Base-by-base conservation (phyloP, 2,888 invertebrate genomes). In the Mellilla xanthometata region DNA sequence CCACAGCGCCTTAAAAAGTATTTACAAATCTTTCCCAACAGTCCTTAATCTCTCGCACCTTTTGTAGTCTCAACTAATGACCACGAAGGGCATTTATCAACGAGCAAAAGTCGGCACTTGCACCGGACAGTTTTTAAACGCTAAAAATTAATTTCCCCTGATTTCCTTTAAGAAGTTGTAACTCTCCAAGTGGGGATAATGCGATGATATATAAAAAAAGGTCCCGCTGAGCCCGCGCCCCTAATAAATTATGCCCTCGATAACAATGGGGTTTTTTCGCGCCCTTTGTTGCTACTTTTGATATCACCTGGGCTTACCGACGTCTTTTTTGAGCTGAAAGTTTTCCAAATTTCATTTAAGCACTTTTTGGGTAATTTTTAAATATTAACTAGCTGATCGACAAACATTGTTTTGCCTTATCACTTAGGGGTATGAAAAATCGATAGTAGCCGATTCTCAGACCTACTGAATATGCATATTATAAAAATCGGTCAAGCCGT, bases 161-260 rank as follows among this genome's bases (percentile, higher is more conserved):
- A 84, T 86, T 86, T 88, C 80, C 84, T 88, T 86, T 88, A 89
- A 89, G 88, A 88, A 89, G 88, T 88, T 88, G 87, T 87, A 88
- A 86, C 88, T 87, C 81, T 71, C 85, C 75, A 75, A 83, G 86
- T 82, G 81, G 86, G 88, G 86, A 89, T 89, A 89, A 89, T 88
- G 84, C 88, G 89, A 89, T 89, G 89, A 89, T 89, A 88, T 89
- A 89, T 89, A 89, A 89, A 89, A 87, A 89, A 89, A 89, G 87
- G 87, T 81, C 83, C 81, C 86, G 72, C 76, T 78, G 82, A 80
- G 81, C 78, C 79, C 60, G 66, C 67, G 70, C 78, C 86, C 82
- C 83, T 88, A 88, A 90, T 90, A 90, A 90, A 90, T 90, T 90
- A 90, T 81, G 78, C 85, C 84, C 87, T 83, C 85, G 90, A 90